Conservation (phyloP, 2,888 invertebrate genomes). For the Boloria selene region DNA sequence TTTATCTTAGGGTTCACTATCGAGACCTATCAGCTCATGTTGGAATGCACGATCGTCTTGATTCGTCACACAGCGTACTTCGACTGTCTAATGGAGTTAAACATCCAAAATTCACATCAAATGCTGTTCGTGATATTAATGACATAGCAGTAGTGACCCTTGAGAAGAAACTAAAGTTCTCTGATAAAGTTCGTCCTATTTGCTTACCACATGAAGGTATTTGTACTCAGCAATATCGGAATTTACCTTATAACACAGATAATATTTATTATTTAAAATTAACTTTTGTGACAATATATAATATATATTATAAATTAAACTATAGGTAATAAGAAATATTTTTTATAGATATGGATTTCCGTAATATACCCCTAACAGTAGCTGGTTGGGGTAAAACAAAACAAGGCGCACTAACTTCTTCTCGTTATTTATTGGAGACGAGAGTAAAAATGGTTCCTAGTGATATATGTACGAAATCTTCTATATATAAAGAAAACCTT, state of each 20-base stretch:
- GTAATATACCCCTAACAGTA: conserved; percentile 59
- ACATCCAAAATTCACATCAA: conserved; percentile 78
- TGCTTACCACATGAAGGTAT: conserved; percentile 72
- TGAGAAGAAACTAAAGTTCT: conserved; percentile 65
- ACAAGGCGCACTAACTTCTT: conserved; percentile 65
- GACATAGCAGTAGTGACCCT: conserved; percentile 82
- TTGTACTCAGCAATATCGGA: too few relatives aligned
- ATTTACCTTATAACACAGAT: too few relatives aligned
- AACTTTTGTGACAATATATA: too few relatives aligned
- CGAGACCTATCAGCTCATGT: conserved; percentile 68
- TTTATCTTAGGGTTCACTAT: conserved; percentile 60
- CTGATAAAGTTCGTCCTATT: conserved; percentile 72
- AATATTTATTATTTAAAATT: too few relatives aligned
- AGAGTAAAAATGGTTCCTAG: conserved; percentile 69
- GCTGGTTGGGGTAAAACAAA: conserved; percentile 78
- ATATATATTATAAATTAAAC: too few relatives aligned
- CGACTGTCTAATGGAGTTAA: conserved; percentile 61
- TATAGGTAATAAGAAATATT: neutral
- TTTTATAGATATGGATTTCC: conserved; percentile 64
- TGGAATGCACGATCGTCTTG: conserved; percentile 79
- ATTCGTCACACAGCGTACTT: conserved; percentile 53
- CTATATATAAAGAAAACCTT: conserved; percentile 68
- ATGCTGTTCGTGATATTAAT: conserved; percentile 80
- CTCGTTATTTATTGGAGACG: conserved; percentile 75
- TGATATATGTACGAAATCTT: conserved; percentile 59